phyloP scores from a whole-genome alignment of 2,797 vertebrate genomes.

The Fratercula arctica region DNA sequence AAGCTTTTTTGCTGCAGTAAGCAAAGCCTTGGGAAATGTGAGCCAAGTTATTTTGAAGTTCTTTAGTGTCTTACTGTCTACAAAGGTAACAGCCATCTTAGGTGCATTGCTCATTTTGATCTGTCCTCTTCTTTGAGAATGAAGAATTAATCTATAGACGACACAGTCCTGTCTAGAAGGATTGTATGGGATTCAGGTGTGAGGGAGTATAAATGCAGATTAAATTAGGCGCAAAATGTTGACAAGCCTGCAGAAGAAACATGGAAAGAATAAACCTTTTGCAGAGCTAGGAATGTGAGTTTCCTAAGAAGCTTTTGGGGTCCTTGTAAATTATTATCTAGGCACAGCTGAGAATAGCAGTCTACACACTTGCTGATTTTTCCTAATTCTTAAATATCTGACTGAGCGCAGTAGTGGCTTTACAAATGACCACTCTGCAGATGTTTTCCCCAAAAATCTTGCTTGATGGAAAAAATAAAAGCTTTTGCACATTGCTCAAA shows the following conservation, averaged over 20 bases:
- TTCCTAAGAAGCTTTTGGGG: not conserved
- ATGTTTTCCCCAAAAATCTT: not conserved
- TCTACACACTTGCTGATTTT: not conserved
- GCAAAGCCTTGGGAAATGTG: not conserved
- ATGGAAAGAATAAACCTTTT: not conserved
- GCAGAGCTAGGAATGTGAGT: not conserved
- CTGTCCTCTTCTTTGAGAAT: not conserved
- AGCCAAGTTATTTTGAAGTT: not conserved
- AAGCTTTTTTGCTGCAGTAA: not conserved
- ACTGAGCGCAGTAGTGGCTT: not conserved
- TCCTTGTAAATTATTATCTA: not conserved
- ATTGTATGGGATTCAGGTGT: not conserved
- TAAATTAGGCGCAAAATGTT: not conserved
- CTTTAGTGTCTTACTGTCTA: not conserved
- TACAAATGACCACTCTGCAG: not conserved
- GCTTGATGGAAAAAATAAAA: slow-evolving; percentile 25
- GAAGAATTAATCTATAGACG: not conserved
- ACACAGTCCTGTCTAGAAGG: not conserved
- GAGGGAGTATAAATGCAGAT: not conserved
- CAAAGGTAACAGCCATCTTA: not conserved
- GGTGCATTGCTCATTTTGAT: not conserved
- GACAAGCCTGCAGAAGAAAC: not conserved
- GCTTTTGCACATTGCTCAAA: not conserved
- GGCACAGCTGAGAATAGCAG: not conserved
- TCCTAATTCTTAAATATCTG: not conserved